Percentiles rank a stretch among this genome's conserved stretches.
phyloP scores from a whole-genome alignment of 2,888 invertebrate genomes.

The Caenorhabditis imperialis region DNA sequence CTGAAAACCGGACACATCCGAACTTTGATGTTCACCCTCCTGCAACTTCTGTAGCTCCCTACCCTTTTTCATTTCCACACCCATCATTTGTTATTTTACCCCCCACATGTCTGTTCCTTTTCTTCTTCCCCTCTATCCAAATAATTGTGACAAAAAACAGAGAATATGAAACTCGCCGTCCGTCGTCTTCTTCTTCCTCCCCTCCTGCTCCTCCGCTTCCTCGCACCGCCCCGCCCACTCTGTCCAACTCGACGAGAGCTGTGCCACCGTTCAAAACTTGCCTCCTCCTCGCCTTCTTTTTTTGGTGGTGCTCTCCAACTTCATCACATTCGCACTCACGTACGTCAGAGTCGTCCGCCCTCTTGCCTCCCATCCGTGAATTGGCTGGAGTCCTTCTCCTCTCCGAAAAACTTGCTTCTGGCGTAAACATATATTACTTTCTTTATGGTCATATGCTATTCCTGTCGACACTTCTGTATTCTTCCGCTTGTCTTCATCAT shows the following conservation, averaged over 20 bases:
- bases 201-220: constrained; percentile 3
- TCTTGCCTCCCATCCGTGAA: constrained; percentile 29
- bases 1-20: too few relatives aligned
- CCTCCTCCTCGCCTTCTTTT: constrained; percentile 8
- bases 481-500: constrained; percentile 32
- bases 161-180: constrained; percentile 37
- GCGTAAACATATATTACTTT: constrained; percentile 16
- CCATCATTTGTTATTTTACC: too few relatives aligned
- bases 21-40: too few relatives aligned
- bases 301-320: constrained; percentile 22
- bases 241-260: constrained; percentile 21
- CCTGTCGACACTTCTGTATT: constrained; percentile 24
- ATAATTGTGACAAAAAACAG: constrained; percentile 30
- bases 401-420: neutral
- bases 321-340: constrained; percentile 43
- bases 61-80: too few relatives aligned
- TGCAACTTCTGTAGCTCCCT: too few relatives aligned
- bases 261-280: constrained; percentile 47
- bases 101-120: neutral
- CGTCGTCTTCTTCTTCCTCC: neutral
- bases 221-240: constrained; percentile 5
- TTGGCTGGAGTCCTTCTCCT: constrained; percentile 19
- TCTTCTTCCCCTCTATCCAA: constrained; percentile 5
- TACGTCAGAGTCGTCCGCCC: constrained; percentile 34
- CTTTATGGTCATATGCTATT: constrained; percentile 47